Percentiles rank a stretch among this genome's conserved stretches.
Conservation (phyloP, 1,140 invertebrate species). For the Battus philenor region DNA sequence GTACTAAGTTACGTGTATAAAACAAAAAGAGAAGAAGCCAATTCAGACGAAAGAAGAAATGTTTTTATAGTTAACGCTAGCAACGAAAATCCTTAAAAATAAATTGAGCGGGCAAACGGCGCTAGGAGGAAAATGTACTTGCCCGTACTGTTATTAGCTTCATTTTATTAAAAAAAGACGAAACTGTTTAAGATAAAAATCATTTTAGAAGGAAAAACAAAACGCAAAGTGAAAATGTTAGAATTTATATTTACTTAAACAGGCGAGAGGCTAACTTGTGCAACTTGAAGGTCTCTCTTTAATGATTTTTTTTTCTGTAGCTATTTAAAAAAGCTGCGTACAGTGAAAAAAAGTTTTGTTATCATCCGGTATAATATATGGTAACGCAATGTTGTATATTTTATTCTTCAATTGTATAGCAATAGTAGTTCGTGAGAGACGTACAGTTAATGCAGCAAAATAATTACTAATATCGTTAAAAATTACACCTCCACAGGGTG, state of each 20-base stretch:
- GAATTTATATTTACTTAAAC: background rate
- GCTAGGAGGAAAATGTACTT: conserved; percentile 14
- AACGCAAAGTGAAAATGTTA: conserved; percentile 10
- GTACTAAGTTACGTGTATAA: too few species aligned
- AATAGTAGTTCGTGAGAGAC: too few species aligned
- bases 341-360: too few species aligned
- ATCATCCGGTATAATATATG: too few species aligned
- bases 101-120: conserved; percentile 16
- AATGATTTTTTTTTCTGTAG: too few species aligned
- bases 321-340: too few species aligned
- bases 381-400: too few species aligned
- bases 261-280: background rate
- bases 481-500: too few species aligned
- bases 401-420: too few species aligned
- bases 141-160: conserved; percentile 16
- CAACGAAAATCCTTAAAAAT: conserved; percentile 15
- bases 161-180: conserved; percentile 16
- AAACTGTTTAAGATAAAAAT: conserved; percentile 14
- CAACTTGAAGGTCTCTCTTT: background rate
- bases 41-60: conserved; percentile 12
- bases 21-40: conserved; percentile 12
- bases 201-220: conserved; percentile 5
- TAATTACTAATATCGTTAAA: too few species aligned
- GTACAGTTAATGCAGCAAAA: too few species aligned
- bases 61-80: conserved; percentile 15